Evolutionary conservation across 35 echinoderm and acorn worm genomes (phyloP), one percentile per base, ranked within the genome.

Genomic region (Lytechinus pictus): DNA sequence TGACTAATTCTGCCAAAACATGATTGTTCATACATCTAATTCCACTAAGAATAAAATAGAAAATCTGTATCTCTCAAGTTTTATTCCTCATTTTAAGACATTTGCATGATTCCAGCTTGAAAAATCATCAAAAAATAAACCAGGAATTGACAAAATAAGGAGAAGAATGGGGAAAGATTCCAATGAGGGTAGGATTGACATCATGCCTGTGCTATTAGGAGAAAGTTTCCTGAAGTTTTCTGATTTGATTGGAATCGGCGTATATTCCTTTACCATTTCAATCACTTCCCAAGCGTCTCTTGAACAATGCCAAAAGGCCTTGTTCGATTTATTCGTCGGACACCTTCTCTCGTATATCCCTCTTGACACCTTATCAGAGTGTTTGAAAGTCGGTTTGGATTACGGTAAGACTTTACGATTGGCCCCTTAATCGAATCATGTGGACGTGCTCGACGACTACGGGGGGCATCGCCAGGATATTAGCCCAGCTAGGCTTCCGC

Each of bases 251-350:
- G 66, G 66, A 24, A 79, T 24, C n/a, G 66, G 66, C 66, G 66
- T 14, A 79, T n/a, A 79, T 79, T 79, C 66, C 19, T 79, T 79
- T 79, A 79, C 66, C 66, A 79, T 79, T 79, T 79, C 66, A 79
- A 79, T 79, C 66, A 79, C 66, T 79, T 79, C 66, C 66, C 66
- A 11, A 24, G 66, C 21, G n/a, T 79, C 66, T 24, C 66, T 79
- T 79, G 66, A 79, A 79, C 66, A 79, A 79, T 79, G 66, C 66
- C 66, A 21, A 90, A 90, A 90, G 88, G 88, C 8, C 88, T 52
- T 54, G 88, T 90, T 90, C 88, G 88, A 90, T 90, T 90, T 44
- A 52, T 52, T 90, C 88, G 88, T 90, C 10, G 88, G 88, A 90
- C 88, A 44, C 88, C 28, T 14, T 90, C 88, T 90, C 88, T 90